Evolutionary conservation across 1,140 invertebrate species (phyloP), one percentile per base, ranked within the genome.

Genomic region (Conus ventricosus): DNA sequence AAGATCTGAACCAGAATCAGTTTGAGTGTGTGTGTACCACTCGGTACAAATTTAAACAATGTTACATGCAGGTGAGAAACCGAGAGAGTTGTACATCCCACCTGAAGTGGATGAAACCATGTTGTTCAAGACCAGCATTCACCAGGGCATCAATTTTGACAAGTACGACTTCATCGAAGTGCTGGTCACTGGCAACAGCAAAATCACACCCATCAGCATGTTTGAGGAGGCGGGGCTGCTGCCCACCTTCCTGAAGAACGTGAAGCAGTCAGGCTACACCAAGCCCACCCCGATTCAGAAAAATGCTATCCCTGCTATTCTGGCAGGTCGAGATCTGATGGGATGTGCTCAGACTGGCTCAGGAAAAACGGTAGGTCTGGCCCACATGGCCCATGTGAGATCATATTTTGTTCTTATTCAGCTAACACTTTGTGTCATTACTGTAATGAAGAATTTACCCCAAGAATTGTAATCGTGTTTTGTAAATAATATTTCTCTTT

Each of bases 261-360:
- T 99, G 0, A 93, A 95, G 3, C 97, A 97, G 91, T 97, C 97
- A 0, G 96, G 97, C 0, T 99, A 99, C 93, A 96, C 92, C 1
- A 97, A 97, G 91, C 98, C 98, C 0, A 99, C 99, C 0, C 98
- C 99, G 0, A 97, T 99, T 71, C 99, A 99, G 93, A 98, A 99
- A 92, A 96, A 97, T 90, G 97, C 98, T 0, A 97, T 99, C 81
- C 98, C 99, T 0, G 97, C 98, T 23, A 97, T 99, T 71, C 94
- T 97, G 93, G 95, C 88, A 0, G 97, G 97, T 8, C 95, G 98
- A 82, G 99, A 99, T 96, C 92, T 99, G 11, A 99, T 99, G 98
- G 98, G 97, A 0, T 99, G 99, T 95, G 99, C 99, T 0, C 98
- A 99, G 95, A 99, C 99, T 67, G 99, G 99, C 0, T 99, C 98